Conservation (phyloP, 2,113 vertebrate genomes). For the Ameiurus melas region DNA sequence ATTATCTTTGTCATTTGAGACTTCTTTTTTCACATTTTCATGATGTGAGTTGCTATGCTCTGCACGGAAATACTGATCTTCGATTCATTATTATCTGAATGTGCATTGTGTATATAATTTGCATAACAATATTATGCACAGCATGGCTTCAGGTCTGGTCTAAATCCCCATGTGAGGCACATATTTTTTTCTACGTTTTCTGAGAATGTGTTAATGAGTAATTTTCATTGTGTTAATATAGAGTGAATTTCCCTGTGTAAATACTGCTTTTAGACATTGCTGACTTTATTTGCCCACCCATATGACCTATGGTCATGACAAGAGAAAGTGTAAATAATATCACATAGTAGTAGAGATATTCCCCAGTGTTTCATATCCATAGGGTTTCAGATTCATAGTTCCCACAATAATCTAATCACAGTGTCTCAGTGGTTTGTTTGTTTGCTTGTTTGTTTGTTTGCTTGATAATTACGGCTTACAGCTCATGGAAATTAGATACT, state of each 20-base stretch:
- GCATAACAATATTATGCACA: background rate
- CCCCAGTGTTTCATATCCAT: background rate
- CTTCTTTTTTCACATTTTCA: background rate
- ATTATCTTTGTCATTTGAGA: background rate
- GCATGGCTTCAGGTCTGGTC: background rate
- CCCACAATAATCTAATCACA: background rate
- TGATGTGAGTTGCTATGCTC: background rate
- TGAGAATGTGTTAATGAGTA: background rate
- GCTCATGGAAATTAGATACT: too few species aligned
- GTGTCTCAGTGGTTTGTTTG: background rate
- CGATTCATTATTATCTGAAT: background rate
- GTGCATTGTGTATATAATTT: background rate
- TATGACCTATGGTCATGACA: background rate
- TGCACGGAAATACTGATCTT: constrained; percentile 1
- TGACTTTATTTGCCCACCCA: background rate
- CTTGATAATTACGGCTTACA: too few species aligned
- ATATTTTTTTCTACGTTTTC: background rate
- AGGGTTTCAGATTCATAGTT: background rate
- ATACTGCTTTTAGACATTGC: background rate
- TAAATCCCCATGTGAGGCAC: background rate
- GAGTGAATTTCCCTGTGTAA: background rate
- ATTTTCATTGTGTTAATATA: background rate
- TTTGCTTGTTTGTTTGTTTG: too few species aligned
- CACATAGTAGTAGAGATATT: background rate
- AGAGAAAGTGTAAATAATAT: background rate